Evolutionary conservation across 2,888 invertebrate genomes (phyloP).

Genomic region (Thereva unica): DNA sequence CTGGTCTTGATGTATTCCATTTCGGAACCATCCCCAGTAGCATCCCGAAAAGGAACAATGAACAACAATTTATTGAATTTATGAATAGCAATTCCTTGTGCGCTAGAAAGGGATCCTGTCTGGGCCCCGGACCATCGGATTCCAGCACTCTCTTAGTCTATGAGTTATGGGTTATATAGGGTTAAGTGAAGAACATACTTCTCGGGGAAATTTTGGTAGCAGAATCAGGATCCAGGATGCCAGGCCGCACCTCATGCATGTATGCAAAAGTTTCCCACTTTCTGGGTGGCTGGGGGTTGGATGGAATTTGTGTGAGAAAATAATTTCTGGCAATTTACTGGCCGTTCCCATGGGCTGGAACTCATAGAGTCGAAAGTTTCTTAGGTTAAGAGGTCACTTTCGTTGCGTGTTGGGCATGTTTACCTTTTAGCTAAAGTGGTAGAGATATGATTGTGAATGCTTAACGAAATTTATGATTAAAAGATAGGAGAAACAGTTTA

Average conservation of each 20-base stretch:
- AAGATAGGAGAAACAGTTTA: neutral
- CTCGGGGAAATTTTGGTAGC: neutral
- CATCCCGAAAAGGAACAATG: constrained; percentile 26
- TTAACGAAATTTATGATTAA: neutral
- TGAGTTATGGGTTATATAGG: constrained; percentile 13
- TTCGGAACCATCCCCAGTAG: constrained; percentile 14
- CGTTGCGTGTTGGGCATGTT: constrained; percentile 36
- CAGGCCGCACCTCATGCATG: neutral
- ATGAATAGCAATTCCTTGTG: constrained; percentile 30
- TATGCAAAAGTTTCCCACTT: constrained; percentile 31
- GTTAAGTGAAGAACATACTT: too few species aligned
- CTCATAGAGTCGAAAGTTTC: constrained; percentile 24
- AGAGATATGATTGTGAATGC: neutral
- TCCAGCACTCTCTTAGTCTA: neutral
- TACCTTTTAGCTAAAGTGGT: constrained; percentile 5
- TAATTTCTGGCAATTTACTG: constrained; percentile 34
- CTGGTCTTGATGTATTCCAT: constrained; percentile 9
- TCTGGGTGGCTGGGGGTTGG: constrained; percentile 9
- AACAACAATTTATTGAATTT: constrained; percentile 33
- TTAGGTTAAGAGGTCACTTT: constrained; percentile 36
- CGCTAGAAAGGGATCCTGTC: constrained; percentile 7
- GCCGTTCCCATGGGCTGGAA: constrained; percentile 22
- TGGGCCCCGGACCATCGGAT: constrained; percentile 3
- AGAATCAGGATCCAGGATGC: constrained; percentile 4
- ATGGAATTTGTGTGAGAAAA: constrained; percentile 25